These are phyloP conservation scores for Philonicus albiceps DNA, from an alignment of 2,888 invertebrate genomes.

Conservation along the genomic window DNA sequence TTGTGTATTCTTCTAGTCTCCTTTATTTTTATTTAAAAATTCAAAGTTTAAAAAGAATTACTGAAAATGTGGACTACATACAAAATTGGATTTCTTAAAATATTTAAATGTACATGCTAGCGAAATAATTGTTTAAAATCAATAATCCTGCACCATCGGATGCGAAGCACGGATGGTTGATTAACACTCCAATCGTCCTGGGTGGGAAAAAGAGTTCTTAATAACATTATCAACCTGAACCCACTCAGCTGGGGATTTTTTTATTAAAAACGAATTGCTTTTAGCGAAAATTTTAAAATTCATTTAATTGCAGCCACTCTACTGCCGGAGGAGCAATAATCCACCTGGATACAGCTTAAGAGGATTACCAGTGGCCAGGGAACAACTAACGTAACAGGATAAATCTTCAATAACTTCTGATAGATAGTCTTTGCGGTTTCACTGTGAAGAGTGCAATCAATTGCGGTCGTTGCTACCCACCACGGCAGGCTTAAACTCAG, in stretches of 20 bases:
- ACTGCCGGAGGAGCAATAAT: conserved; percentile 14
- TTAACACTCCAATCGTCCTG: neutral
- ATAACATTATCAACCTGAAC: neutral
- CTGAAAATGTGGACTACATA: neutral
- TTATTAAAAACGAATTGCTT: neutral
- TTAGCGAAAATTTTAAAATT: neutral
- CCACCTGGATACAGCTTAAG: conserved; percentile 23
- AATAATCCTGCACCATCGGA: neutral
- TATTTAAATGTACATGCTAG: neutral
- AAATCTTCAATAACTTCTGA: conserved; percentile 37
- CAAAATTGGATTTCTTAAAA: neutral
- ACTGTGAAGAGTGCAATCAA: conserved; percentile 28
- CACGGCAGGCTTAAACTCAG: neutral
- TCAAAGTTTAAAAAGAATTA: neutral
- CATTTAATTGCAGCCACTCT: conserved; percentile 24
- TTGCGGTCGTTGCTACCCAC: conserved; percentile 29
- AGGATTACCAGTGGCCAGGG: conserved; percentile 14
- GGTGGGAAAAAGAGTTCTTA: neutral
- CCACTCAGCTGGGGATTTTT: neutral
- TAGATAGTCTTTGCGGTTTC: conserved; percentile 33
- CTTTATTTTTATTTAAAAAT: neutral
- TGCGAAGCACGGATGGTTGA: neutral
- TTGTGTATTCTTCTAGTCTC: neutral
- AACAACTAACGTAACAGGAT: conserved; percentile 36
- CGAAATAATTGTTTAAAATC: neutral